Evolutionary conservation across 2,888 invertebrate species (phyloP), one percentile per base, ranked within the genome.

Genomic region (Eurytoma californica): DNA sequence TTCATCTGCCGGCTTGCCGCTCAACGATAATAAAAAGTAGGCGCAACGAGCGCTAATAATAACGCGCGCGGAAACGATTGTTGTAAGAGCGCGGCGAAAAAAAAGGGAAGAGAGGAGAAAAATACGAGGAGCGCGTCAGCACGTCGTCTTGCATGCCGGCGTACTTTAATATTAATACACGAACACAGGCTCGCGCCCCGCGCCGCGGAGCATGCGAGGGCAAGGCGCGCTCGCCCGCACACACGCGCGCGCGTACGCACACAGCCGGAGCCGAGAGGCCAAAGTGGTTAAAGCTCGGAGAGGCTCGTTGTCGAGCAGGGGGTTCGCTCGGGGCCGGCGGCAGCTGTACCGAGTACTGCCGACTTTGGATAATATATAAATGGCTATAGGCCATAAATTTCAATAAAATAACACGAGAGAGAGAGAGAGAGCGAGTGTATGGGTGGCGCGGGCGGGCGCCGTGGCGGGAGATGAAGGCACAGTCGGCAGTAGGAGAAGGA

Each of bases 321-420:
- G 53, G 63, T 20, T 74, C 81, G 82, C 74, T 79, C 81, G 81
- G 79, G 75, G 72, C 67, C 79, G 12, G 77, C 65, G 72, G 49
- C 61, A 79, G 80, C 76, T 82, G 81, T 74, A 80, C 39, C 79
- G 79, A 66, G 82, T 82, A 82, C 51, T 73, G 39, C 70, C 74
- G 77, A 84, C 82, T 83, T 82, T 79, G 82, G 82, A 82, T 81
- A 83, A 83, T 83, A 82, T 81, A 82, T 81, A 82, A 82, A 82
- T 82, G 81, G 79, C 82, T 81, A 80, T 80, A 82, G 85, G 85
- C 84, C 84, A 86, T 87, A 87, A 87, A 87, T 87, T 87, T 87
- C 86, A 87, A 87, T 87, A 86, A 87, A 87, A 87, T 85, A 84
- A 84, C 84, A 84, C 84, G 84, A 39, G 39, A 66, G 66, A 51